Base-by-base conservation (phyloP, 2,888 invertebrate genomes). In the Timandra comae region DNA sequence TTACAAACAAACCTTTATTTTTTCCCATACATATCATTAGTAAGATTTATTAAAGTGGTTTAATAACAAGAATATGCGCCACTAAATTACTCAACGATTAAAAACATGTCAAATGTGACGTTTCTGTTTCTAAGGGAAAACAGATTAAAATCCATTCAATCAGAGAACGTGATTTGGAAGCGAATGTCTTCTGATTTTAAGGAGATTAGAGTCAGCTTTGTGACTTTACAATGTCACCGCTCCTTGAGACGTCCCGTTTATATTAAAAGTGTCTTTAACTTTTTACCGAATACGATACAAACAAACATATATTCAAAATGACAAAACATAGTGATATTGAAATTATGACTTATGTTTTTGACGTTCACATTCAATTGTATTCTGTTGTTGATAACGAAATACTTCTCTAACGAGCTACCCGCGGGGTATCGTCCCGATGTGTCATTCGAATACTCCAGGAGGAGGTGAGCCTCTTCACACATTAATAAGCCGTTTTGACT, bases 381-480 rank as follows among this genome's bases (percentile, higher is more conserved):
- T 85, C 84, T 46, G 63, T 43, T 24, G 59, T 60, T 63, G 65
- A 63, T 68, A 72, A 59, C 68, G 56, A 74, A 78, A 74, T 66
- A 73, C 70, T 71, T 66, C 63, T 54, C 78, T 85, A 85, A 85
- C 81, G 80, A 84, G 71, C 64, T 55, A 6, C 16, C 63, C 42
- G 47, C 55, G 52, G 49, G 54, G 59, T 62, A 70, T 76, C 64
- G 76, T 68, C 79, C 76, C 77, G 80, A 79, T 82, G 78, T 78
- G 72, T 72, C 68, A 66, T 51, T 51, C 51, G 60, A 38, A 60
- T 58, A 58, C 48, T 49, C 53, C 63, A 61, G 52, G 56, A 52
- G 54, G 63, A 81, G 79, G 82, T 81, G 82, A 66, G 70, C 66
- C 68, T 73, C 75, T 82, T 81, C 84, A 82, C 84, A 85, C 82